A percentile compares a stretch with the other conserved stretches of the same genome.
Evolutionary conservation across 2,888 invertebrate species (phyloP).

Genomic region (Autographa gamma): DNA sequence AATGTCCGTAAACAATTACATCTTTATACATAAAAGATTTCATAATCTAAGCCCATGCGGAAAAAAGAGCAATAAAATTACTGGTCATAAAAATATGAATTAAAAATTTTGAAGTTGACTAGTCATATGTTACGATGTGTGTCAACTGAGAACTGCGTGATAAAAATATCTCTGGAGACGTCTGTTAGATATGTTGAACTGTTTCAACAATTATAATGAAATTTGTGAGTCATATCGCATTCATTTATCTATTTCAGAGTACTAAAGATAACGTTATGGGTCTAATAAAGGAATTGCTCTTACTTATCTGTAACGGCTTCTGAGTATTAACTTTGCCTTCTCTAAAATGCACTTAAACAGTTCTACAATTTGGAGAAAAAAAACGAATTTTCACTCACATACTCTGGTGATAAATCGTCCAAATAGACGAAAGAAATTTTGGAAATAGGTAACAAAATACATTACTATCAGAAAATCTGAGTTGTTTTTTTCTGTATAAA

Average conservation of each 20-base stretch:
- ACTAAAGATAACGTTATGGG: conserved; percentile 20
- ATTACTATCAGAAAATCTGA: not conserved
- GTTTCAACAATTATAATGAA: conserved; percentile 15
- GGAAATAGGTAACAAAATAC: too few species aligned
- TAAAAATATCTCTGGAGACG: conserved; percentile 25
- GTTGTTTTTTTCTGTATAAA: not conserved
- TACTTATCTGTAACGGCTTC: not conserved
- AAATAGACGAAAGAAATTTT: too few species aligned
- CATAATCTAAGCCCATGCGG: not conserved
- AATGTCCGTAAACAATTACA: not conserved
- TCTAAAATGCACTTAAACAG: not conserved
- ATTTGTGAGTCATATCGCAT: conserved; percentile 16
- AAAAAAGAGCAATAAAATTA: not conserved
- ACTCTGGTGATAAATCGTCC: too few species aligned
- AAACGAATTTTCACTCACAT: too few species aligned
- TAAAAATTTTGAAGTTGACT: not conserved
- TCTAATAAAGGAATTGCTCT: not conserved
- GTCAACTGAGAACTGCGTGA: conserved; percentile 16
- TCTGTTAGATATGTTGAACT: conserved; percentile 22
- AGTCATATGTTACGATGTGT: conserved; percentile 17
- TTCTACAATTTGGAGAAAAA: not conserved
- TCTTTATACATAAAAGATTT: not conserved
- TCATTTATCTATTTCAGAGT: conserved; percentile 22
- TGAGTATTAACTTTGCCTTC: not conserved
- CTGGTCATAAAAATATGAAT: conserved; percentile 3